Percentiles rank a stretch among this genome's conserved stretches.
Evolutionary conservation across 2,113 vertebrate genomes (phyloP).

Genomic region (Irena cyanogastra): DNA sequence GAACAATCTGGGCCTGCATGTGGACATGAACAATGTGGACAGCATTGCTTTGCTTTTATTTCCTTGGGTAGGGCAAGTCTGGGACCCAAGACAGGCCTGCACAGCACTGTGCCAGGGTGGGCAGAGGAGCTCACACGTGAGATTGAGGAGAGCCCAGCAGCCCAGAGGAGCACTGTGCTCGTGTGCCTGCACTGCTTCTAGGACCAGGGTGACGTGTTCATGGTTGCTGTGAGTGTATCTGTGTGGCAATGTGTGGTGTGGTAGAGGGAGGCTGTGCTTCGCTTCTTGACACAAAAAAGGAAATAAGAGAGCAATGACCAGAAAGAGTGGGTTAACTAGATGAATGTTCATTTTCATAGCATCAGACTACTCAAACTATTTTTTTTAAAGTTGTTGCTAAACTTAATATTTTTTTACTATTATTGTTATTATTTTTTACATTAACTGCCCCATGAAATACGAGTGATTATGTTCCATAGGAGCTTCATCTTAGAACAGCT

Average conservation of each 20-base stretch:
- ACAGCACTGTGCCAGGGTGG: rapidly evolving
- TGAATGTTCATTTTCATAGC: not conserved
- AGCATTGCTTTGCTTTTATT: not conserved
- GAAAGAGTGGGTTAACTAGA: not conserved
- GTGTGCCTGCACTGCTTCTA: not conserved
- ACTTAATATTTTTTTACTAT: not conserved
- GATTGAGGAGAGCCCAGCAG: not conserved
- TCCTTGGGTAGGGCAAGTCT: not conserved
- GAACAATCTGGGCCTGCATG: not conserved
- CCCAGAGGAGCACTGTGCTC: not conserved
- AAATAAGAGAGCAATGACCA: not conserved
- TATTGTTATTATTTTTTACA: not conserved
- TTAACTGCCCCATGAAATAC: not conserved
- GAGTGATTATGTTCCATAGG: not conserved
- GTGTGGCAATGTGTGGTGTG: not conserved
- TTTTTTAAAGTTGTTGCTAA: not conserved
- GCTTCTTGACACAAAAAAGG: not conserved
- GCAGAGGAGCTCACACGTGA: not conserved
- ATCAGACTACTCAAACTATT: not conserved
- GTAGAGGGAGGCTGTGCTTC: not conserved
- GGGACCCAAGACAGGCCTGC: rapidly evolving
- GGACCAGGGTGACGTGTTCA: rapidly evolving
- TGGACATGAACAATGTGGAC: not conserved
- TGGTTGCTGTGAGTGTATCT: not conserved
- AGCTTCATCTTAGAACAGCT: not conserved